These are phyloP conservation scores for Brachyhypopomus occidentalis DNA, from an alignment of 2,113 vertebrate species.

Conservation along the genomic window DNA sequence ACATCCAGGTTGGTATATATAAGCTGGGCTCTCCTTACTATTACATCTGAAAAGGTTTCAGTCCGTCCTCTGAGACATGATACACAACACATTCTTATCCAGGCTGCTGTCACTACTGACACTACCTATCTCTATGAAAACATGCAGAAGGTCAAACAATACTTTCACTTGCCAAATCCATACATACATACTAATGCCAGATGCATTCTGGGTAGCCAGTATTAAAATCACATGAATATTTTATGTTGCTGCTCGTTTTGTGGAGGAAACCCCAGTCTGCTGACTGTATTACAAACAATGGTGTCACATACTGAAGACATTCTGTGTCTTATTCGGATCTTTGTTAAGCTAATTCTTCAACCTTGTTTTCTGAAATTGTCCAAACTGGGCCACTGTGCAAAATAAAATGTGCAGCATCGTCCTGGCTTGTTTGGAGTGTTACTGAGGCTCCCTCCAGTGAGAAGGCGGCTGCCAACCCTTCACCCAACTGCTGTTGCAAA, in stretches of 20 bases:
- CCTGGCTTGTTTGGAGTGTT: too few species aligned
- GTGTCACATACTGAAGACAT: not conserved
- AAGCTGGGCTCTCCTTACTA: conserved; percentile 15
- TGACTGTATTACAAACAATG: not conserved
- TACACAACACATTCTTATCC: conserved; percentile 2
- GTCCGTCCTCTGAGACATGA: conserved; percentile 5
- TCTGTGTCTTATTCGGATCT: not conserved
- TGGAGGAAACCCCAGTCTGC: not conserved
- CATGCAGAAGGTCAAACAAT: conserved; percentile 9
- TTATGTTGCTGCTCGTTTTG: conserved; percentile 16
- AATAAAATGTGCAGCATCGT: too few species aligned
- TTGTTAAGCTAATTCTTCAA: too few species aligned
- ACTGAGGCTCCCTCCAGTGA: too few species aligned
- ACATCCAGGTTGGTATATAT: conserved; percentile 4
- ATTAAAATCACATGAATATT: conserved; percentile 16
- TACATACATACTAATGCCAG: conserved; percentile 12
- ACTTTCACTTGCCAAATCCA: not conserved
- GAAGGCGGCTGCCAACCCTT: too few species aligned
- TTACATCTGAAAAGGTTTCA: conserved; percentile 20
- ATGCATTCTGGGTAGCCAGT: not conserved
- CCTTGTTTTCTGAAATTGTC: too few species aligned
- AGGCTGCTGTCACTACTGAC: conserved; percentile 2
- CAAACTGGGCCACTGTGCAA: too few species aligned
- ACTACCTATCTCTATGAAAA: conserved; percentile 23
- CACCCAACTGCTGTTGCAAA: too few species aligned